Conservation (phyloP, 2,797 vertebrate species). For the Tragopan temminckii region DNA sequence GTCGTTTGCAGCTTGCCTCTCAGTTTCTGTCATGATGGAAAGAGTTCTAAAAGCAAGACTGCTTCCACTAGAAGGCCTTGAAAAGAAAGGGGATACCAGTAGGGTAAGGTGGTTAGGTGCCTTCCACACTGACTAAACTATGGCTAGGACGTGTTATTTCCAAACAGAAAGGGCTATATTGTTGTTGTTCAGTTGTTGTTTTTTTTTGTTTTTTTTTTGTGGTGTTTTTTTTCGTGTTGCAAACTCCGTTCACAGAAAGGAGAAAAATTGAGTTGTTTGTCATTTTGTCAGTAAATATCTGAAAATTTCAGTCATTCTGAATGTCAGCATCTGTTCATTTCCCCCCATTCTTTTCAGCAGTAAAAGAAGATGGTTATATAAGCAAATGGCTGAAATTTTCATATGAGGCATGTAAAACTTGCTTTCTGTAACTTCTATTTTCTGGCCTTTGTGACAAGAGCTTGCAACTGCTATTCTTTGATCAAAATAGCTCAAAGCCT, state of each 20-base stretch:
- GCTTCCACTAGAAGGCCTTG: not conserved
- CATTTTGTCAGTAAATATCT: conserved; percentile 7
- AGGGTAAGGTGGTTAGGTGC: not conserved
- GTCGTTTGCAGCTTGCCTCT: not conserved
- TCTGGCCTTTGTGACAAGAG: not conserved
- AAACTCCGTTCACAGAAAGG: not conserved
- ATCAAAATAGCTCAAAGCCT: not conserved
- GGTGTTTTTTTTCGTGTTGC: not conserved
- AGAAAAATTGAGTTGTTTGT: not conserved
- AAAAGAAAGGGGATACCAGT: not conserved
- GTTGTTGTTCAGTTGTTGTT: too few relatives aligned
- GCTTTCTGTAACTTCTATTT: not conserved
- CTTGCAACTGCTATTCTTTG: not conserved
- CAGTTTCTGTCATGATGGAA: not conserved
- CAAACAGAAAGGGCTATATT: not conserved
- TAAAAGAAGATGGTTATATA: not conserved
- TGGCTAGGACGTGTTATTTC: not conserved
- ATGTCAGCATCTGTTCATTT: conserved; percentile 27
- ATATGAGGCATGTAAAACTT: not conserved
- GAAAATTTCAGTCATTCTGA: not conserved
- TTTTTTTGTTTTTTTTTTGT: not conserved
- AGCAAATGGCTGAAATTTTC: not conserved
- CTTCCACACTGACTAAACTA: not conserved
- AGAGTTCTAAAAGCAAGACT: not conserved
- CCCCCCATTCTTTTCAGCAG: not conserved